A percentile compares a stretch with the other conserved stretches of the same genome.
Conservation (phyloP, 2,113 vertebrate genomes). For the Dolichotis patagonum region DNA sequence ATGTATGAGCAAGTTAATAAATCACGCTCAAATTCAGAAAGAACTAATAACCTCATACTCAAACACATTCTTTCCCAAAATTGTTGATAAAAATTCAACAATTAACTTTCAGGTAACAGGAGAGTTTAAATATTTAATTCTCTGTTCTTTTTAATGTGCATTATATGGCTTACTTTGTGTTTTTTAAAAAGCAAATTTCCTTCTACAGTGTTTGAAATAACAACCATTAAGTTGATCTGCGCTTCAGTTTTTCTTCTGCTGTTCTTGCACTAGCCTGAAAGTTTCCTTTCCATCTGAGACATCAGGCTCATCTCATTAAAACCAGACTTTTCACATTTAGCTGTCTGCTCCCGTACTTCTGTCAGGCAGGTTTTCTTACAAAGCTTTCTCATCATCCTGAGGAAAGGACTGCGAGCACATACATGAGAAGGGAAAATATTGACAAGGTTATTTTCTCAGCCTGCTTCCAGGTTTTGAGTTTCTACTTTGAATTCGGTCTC, state of each 20-base stretch:
- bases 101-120: neutral
- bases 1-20: neutral
- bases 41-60: neutral
- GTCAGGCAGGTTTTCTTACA: neutral
- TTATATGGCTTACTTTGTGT: neutral
- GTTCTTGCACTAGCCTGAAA: neutral
- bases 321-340: neutral
- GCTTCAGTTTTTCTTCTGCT: neutral
- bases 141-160: neutral
- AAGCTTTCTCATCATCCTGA: neutral
- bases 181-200: neutral
- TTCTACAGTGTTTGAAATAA: neutral
- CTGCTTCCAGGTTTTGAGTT: constrained; percentile 9
- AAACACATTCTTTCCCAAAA: neutral
- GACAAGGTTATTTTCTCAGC: neutral
- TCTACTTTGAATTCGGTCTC: neutral
- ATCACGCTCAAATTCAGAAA: neutral
- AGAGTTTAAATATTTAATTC: neutral
- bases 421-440: neutral
- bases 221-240: neutral
- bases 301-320: neutral
- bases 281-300: neutral
- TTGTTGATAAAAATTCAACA: neutral
- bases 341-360: neutral
- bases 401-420: neutral